A percentile compares a stretch with the other conserved stretches of the same genome.
phyloP scores from a whole-genome alignment of 1,140 invertebrate genomes.

The Pseudomyrmex cubaensis region DNA sequence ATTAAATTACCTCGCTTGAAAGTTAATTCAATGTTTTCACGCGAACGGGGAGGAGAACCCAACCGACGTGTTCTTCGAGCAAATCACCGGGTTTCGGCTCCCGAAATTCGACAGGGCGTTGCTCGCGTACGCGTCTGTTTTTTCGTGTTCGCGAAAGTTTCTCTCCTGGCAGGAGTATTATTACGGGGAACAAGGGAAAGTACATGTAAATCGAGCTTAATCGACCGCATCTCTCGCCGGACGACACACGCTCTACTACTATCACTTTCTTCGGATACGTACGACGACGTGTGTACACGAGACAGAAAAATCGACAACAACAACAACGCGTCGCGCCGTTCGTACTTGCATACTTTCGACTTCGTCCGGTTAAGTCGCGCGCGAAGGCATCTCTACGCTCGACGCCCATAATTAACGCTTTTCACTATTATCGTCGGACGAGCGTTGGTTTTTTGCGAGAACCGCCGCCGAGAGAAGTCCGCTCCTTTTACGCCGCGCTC shows the following conservation, averaged over 20 bases:
- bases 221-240: slow-evolving; percentile 60
- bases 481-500: slow-evolving; percentile 56
- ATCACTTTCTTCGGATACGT: slow-evolving; percentile 52
- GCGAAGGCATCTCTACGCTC: slow-evolving; percentile 37
- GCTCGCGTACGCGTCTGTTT: slow-evolving; percentile 29
- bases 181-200: slow-evolving; percentile 65
- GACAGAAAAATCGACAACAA: slow-evolving; percentile 46
- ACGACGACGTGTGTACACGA: background rate
- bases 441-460: slow-evolving; percentile 46
- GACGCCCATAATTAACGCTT: slow-evolving; percentile 73
- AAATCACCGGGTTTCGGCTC: background rate
- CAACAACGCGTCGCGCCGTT: background rate
- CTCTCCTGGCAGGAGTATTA: slow-evolving; percentile 43
- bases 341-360: slow-evolving; percentile 63
- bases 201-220: slow-evolving; percentile 70
- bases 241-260: slow-evolving; percentile 57
- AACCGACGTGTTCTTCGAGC: background rate
- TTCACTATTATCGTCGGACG: slow-evolving; percentile 72
- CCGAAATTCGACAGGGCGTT: slow-evolving; percentile 37
- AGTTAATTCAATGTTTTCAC: too few relatives aligned
- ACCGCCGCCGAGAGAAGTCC: background rate
- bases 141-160: slow-evolving; percentile 61
- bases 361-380: slow-evolving; percentile 33
- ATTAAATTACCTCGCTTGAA: too few relatives aligned
- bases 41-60: too few relatives aligned